Conservation (phyloP, 2,797 vertebrate genomes). For the Siniperca obscura region DNA sequence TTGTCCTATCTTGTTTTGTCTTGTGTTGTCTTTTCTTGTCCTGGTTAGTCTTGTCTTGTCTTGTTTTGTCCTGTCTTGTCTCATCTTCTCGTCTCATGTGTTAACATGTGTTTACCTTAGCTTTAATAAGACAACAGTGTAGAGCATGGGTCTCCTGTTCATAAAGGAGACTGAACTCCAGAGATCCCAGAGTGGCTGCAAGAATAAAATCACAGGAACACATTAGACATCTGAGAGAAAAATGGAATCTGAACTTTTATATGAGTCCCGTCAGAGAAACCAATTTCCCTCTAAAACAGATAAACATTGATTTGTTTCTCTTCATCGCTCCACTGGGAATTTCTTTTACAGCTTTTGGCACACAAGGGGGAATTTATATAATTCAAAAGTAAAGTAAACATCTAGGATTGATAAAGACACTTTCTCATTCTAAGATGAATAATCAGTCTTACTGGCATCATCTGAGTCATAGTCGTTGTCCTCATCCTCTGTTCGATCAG, state of each 20-base stretch:
- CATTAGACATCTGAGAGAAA: not conserved
- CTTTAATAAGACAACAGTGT: slow-evolving; percentile 91
- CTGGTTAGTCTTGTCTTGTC: not conserved
- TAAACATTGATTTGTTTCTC: slow-evolving; percentile 26
- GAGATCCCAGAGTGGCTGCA: slow-evolving; percentile 91
- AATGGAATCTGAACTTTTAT: not conserved
- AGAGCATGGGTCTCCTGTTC: slow-evolving; percentile 89
- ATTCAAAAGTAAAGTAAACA: not conserved
- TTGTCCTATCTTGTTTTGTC: not conserved
- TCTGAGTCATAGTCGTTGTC: slow-evolving; percentile 94
- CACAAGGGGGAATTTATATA: not conserved
- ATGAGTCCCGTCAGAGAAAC: not conserved
- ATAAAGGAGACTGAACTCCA: slow-evolving; percentile 95
- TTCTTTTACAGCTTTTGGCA: not conserved
- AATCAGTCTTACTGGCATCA: slow-evolving; percentile 87
- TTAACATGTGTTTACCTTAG: slow-evolving; percentile 85
- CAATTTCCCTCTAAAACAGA: slow-evolving; percentile 16
- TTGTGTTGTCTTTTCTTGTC: not conserved
- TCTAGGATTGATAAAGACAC: not conserved
- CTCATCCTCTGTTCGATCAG: slow-evolving; percentile 78
- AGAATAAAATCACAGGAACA: slow-evolving; percentile 29
- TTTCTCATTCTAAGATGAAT: not conserved
- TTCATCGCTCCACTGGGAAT: not conserved
- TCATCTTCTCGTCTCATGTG: not conserved
- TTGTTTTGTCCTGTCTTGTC: not conserved